Conservation (phyloP, 2,888 invertebrate species). For the Trissolcus brochymenae region DNA sequence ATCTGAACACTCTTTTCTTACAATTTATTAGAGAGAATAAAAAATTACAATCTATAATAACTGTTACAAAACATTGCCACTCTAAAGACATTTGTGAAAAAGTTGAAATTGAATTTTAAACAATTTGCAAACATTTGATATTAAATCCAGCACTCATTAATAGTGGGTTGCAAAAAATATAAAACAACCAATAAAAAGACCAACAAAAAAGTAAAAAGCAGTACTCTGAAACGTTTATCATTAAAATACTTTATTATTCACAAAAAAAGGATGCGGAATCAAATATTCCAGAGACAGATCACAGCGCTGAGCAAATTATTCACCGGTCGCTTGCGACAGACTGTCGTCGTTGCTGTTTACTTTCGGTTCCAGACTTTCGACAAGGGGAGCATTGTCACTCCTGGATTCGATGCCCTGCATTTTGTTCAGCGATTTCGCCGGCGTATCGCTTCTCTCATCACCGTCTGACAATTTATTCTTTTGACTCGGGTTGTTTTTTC, state of each 20-base stretch:
- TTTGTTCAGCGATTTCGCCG: constrained; percentile 39
- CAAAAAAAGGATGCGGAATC: constrained; percentile 23
- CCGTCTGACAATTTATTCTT: constrained; percentile 51
- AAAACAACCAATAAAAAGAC: background rate
- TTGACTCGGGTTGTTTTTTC: constrained; percentile 38
- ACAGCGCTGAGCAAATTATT: constrained; percentile 43
- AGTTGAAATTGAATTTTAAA: too few relatives aligned
- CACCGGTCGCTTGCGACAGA: constrained; percentile 41
- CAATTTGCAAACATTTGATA: too few relatives aligned
- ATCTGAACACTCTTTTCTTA: too few relatives aligned
- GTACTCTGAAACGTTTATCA: constrained; percentile 30
- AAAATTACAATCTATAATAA: too few relatives aligned
- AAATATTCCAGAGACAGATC: constrained; percentile 18
- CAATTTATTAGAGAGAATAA: too few relatives aligned
- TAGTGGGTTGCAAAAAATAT: constrained; percentile 9
- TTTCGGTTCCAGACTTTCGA: constrained; percentile 58
- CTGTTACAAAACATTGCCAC: too few relatives aligned
- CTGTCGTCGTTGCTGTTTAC: constrained; percentile 50
- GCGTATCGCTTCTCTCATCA: constrained; percentile 42
- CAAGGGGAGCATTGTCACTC: constrained; percentile 53
- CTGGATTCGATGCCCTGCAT: constrained; percentile 54
- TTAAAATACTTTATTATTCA: constrained; percentile 53
- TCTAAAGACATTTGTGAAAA: too few relatives aligned
- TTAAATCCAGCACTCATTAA: background rate
- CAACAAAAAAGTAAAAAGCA: constrained; percentile 22